Evolutionary conservation across 1,140 invertebrate genomes (phyloP).

Genomic region (Zaprionus lachaisei): DNA sequence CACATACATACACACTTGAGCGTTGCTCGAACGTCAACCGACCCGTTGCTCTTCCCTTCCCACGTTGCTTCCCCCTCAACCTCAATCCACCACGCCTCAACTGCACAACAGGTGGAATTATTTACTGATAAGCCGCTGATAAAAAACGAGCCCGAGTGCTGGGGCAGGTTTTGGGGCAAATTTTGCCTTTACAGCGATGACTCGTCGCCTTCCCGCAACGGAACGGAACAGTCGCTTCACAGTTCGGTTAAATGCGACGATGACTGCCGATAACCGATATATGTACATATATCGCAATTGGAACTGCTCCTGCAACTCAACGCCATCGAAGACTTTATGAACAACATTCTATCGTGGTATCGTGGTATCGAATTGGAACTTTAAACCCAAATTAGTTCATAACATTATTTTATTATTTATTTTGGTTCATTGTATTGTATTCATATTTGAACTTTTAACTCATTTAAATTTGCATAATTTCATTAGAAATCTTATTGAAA

Average conservation of each 20-base stretch:
- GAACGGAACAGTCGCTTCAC: slow-evolving; percentile 39
- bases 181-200: slow-evolving; percentile 32
- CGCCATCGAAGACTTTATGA: background rate
- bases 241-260: slow-evolving; percentile 28
- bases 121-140: slow-evolving; percentile 82
- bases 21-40: slow-evolving; percentile 25
- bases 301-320: background rate
- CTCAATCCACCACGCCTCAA: slow-evolving; percentile 14
- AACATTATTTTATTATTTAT: no score
- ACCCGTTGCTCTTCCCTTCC: background rate
- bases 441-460: no score
- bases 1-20: slow-evolving; percentile 32
- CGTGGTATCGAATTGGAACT: no score
- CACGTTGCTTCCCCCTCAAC: background rate
- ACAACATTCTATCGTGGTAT: no score
- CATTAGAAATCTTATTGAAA: no score
- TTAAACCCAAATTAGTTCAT: no score
- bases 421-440: no score
- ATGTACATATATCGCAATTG: background rate
- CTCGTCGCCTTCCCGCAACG: background rate
- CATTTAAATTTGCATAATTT: no score
- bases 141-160: slow-evolving; percentile 51
- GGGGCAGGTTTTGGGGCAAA: slow-evolving; percentile 37
- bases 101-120: slow-evolving; percentile 77
- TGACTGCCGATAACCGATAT: slow-evolving; percentile 1